Percentiles rank a stretch among this genome's conserved stretches.
Conservation (phyloP, 2,888 invertebrate species). For the Heliothis peltigera region DNA sequence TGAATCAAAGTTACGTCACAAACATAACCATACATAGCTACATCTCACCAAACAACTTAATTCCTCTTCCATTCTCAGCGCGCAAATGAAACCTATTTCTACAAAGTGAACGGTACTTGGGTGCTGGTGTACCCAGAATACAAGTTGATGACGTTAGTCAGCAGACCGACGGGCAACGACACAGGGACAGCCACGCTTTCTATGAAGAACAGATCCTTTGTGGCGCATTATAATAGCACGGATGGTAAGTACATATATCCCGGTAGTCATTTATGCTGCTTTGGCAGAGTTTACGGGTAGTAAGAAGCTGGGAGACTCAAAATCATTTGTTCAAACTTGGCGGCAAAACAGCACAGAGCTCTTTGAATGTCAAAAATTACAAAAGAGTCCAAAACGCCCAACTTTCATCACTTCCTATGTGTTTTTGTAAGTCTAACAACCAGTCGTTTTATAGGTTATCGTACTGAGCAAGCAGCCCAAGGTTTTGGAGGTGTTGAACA, state of each 20-base stretch:
- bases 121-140: conserved; percentile 89
- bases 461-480: too few species aligned
- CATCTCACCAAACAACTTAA: neutral
- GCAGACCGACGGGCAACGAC: conserved; percentile 81
- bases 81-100: conserved; percentile 91
- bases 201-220: conserved; percentile 77
- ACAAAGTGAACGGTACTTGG: conserved; percentile 92
- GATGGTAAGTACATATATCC: conserved; percentile 87
- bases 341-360: too few species aligned
- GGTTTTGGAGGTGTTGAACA: too few species aligned
- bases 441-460: too few species aligned
- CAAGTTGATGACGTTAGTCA: conserved; percentile 68
- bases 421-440: too few species aligned
- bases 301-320: too few species aligned
- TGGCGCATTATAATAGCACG: conserved; percentile 84
- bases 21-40: neutral
- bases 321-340: too few species aligned
- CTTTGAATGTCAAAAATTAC: too few species aligned
- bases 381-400: too few species aligned
- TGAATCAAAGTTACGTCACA: neutral
- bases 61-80: conserved; percentile 77
- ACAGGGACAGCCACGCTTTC: conserved; percentile 79
- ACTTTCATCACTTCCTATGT: too few species aligned
- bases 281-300: too few species aligned
- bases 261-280: too few species aligned